Evolutionary conservation across 2,888 invertebrate genomes (phyloP), one percentile per base, ranked within the genome.

Genomic region (Catocala sponsa): DNA sequence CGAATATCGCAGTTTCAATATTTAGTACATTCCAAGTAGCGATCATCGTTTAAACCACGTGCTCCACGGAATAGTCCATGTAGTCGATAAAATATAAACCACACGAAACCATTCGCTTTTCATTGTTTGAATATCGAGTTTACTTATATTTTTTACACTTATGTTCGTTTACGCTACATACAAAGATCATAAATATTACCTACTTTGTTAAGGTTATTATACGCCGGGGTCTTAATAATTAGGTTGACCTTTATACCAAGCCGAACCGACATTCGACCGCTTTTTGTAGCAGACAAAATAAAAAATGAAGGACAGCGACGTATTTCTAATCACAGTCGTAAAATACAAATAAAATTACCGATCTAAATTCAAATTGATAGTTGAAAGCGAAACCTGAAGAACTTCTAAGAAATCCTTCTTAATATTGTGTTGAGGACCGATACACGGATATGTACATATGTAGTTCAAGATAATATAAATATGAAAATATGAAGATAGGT

Each of bases 241-340:
- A 48, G 35, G 33, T 51, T 61, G 64, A 64, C 56, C 59, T 61
- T 72, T 64, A 35, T 43, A 46, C 48, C 32, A 12, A 43, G 49
- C 50, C 46, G 46, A 57, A 48, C 33, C 51, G 56, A 61, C 48
- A 48, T 54, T 46, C 43, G 43, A 44, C 49, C 6, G 15, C 52
- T 5, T 47, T 55, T 50, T 61, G 49, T 53, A 42, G 35, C 6
- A 38, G 35, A 38, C 35, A 38, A 38, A 38, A 38, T 38, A 32
- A 55, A 38, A 47, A 25, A 25, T 2, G 25, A 10, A 13, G 5
- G 33, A 57, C 55, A 58, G 4, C 48, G 48, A 52, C 46, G 52
- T 35, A 6, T 49, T 57, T 57, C 42, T 48, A 54, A 69, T 55
- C 56, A 52, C 41, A 47, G 38, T 64, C 35, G n/a, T 1, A 55